Percentiles rank a stretch among this genome's conserved stretches.
Evolutionary conservation across 2,797 vertebrate species (phyloP).

Genomic region (Telmatherina bonti): DNA sequence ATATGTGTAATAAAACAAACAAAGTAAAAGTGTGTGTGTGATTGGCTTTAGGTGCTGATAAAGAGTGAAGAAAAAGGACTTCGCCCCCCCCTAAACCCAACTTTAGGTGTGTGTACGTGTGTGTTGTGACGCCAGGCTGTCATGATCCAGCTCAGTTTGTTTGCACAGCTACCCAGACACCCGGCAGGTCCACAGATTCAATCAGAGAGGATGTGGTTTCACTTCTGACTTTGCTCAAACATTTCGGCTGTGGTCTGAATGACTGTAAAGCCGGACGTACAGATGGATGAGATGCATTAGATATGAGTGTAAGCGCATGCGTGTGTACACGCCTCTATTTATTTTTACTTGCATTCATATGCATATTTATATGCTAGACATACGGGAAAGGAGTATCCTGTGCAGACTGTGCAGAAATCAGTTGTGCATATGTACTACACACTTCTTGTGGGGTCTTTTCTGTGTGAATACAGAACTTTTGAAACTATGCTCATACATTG

Average conservation of each 20-base stretch:
- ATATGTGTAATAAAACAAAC: constrained; percentile 39
- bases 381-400: constrained; percentile 29
- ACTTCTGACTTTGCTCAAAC: constrained; percentile 74
- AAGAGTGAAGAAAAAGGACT: constrained; percentile 34
- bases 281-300: constrained; percentile 32
- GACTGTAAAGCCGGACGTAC: constrained; percentile 24
- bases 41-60: constrained; percentile 38
- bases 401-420: constrained; percentile 8
- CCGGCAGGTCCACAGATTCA: constrained; percentile 70
- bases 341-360: constrained; percentile 25
- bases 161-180: constrained; percentile 74
- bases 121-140: constrained; percentile 48
- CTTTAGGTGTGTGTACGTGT: constrained; percentile 9
- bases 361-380: constrained; percentile 34
- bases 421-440: background rate
- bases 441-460: constrained; percentile 11
- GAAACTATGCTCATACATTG: constrained; percentile 40
- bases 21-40: constrained; percentile 27
- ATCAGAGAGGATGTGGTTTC: constrained; percentile 80
- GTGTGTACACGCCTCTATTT: constrained; percentile 8
- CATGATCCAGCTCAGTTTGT: constrained; percentile 70
- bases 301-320: background rate
- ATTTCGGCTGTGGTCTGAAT: constrained; percentile 43
- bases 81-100: background rate
- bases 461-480: constrained; percentile 26